A percentile compares a stretch with the other conserved stretches of the same genome.
phyloP scores from a whole-genome alignment of 2,113 vertebrate genomes.

The Ictalurus furcatus region DNA sequence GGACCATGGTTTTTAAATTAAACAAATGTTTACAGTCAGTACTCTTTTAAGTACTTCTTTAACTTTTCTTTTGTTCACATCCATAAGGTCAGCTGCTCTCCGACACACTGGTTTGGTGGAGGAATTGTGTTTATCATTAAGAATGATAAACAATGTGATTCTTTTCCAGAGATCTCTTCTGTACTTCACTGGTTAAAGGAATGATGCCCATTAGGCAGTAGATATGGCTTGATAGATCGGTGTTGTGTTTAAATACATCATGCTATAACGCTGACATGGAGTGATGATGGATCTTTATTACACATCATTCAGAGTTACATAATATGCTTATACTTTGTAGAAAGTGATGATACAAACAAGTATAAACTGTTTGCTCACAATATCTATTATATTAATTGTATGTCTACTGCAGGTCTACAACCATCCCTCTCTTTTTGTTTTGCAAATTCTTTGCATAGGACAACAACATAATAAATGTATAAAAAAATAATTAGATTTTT shows the following conservation, averaged over 20 bases:
- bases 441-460: not conserved
- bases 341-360: not conserved
- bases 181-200: not conserved
- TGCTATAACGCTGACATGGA: not conserved
- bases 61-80: not conserved
- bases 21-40: not conserved
- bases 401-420: not conserved
- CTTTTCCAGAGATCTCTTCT: not conserved
- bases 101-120: not conserved
- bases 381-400: not conserved
- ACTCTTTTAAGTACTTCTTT: not conserved
- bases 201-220: conserved; percentile 10
- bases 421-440: not conserved
- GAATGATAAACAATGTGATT: not conserved
- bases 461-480: not conserved
- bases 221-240: not conserved
- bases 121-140: not conserved
- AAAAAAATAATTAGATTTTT: too few species aligned
- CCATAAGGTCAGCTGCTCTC: not conserved
- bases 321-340: conserved; percentile 9
- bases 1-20: not conserved
- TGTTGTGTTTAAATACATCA: not conserved
- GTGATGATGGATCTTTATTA: conserved; percentile 4
- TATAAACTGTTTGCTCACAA: not conserved
- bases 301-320: conserved; percentile 11